These are phyloP conservation scores for Dysmachus trigonus DNA, from an alignment of 2,888 invertebrate genomes.

Conservation along the genomic window DNA sequence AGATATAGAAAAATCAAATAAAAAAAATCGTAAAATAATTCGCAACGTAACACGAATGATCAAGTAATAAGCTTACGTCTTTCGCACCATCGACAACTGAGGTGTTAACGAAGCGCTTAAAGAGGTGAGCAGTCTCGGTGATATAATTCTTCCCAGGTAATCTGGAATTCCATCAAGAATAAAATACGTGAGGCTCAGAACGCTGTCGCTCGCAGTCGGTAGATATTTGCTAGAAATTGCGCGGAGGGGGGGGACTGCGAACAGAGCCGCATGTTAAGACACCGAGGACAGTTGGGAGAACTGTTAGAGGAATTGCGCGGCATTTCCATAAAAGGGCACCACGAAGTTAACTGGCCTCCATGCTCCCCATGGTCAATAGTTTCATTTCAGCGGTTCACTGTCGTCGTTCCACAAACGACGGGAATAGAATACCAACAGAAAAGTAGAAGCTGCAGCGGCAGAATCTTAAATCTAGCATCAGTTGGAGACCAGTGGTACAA, in stretches of 20 bases:
- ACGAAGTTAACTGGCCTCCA: slow-evolving; percentile 25
- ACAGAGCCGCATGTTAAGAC: slow-evolving; percentile 21
- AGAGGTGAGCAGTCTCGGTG: not conserved
- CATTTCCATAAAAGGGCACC: slow-evolving; percentile 16
- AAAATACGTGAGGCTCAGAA: not conserved
- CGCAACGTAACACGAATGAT: not conserved
- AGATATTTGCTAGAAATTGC: not conserved
- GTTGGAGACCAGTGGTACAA: not conserved
- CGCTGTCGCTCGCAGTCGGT: not conserved
- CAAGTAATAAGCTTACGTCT: not conserved
- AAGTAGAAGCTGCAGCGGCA: not conserved
- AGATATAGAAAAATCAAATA: not conserved
- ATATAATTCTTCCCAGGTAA: slow-evolving; percentile 14
- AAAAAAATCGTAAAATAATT: not conserved
- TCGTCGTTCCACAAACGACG: not conserved
- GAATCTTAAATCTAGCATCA: too few species aligned
- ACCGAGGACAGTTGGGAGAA: slow-evolving; percentile 31
- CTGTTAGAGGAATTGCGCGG: slow-evolving; percentile 15
- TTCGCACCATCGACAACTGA: not conserved
- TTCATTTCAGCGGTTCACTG: not conserved
- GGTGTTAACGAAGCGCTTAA: slow-evolving; percentile 35
- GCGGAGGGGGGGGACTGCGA: not conserved
- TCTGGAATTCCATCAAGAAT: slow-evolving; percentile 18
- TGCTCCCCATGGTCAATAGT: slow-evolving; percentile 4
- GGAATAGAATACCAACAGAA: not conserved